Evolutionary conservation across 2,797 vertebrate species (phyloP).

Genomic region (Helostoma temminkii): DNA sequence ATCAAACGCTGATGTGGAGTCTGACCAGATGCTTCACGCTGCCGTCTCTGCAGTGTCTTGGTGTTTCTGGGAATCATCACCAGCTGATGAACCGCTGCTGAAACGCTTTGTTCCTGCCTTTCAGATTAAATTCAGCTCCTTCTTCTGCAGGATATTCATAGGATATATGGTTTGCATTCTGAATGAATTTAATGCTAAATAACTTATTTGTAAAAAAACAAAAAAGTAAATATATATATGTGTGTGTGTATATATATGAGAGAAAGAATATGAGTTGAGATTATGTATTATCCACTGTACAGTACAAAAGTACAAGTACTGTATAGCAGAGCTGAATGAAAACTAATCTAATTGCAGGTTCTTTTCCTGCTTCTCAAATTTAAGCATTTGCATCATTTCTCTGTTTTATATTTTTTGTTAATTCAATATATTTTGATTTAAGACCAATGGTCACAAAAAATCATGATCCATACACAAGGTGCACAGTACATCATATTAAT

Average conservation of each 20-base stretch:
- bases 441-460: background rate
- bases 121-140: constrained; percentile 5
- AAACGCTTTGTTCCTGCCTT: constrained; percentile 25
- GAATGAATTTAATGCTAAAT: background rate
- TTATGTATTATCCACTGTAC: no score
- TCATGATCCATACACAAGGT: no score
- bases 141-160: background rate
- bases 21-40: constrained; percentile 20
- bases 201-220: no score
- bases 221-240: no score
- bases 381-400: background rate
- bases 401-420: background rate
- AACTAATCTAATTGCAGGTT: background rate
- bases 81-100: constrained; percentile 38
- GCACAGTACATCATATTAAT: no score
- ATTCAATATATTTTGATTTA: background rate
- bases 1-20: constrained; percentile 45
- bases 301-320: no score
- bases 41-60: constrained; percentile 47
- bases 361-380: background rate
- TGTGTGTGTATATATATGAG: no score
- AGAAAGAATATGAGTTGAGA: no score
- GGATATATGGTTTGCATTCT: background rate
- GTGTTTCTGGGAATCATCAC: constrained; percentile 36
- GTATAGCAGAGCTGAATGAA: background rate